These are phyloP conservation scores for Pomatostomus ruficeps DNA, from an alignment of 2,113 vertebrate species.

Conservation along the genomic window DNA sequence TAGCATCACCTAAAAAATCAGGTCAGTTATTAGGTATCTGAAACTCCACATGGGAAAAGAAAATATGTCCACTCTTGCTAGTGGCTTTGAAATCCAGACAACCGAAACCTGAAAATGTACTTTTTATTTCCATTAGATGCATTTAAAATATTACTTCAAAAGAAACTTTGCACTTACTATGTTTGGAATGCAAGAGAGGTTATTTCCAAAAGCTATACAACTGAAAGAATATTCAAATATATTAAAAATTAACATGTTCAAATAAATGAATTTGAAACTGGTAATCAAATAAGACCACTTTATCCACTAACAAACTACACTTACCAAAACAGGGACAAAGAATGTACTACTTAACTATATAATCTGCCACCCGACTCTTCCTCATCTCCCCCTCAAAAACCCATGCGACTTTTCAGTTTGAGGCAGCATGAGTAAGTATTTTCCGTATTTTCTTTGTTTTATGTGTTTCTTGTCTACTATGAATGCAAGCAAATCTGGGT, in stretches of 20 bases:
- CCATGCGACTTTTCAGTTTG: background rate
- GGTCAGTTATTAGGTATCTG: background rate
- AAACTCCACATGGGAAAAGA: background rate
- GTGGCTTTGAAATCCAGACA: background rate
- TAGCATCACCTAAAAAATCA: background rate
- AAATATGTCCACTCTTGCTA: background rate
- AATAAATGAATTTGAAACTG: background rate
- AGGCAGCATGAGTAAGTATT: background rate
- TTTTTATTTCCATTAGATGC: background rate
- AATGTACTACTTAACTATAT: background rate
- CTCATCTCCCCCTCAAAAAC: background rate
- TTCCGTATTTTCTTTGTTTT: background rate
- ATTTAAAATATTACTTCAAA: constrained; percentile 12
- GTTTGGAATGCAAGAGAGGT: background rate
- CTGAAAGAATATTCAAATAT: constrained; percentile 6
- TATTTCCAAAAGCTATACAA: constrained; percentile 9
- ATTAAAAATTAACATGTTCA: background rate
- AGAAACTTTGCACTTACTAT: background rate
- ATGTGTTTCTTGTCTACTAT: background rate
- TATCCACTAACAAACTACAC: background rate
- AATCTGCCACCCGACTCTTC: background rate
- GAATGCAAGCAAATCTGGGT: background rate
- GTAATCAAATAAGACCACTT: background rate
- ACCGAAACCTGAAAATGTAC: background rate
- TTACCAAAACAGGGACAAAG: background rate